These are phyloP conservation scores for Lepilemur ruficaudatus DNA, from an alignment of 2,797 vertebrate genomes.

Conservation along the genomic window DNA sequence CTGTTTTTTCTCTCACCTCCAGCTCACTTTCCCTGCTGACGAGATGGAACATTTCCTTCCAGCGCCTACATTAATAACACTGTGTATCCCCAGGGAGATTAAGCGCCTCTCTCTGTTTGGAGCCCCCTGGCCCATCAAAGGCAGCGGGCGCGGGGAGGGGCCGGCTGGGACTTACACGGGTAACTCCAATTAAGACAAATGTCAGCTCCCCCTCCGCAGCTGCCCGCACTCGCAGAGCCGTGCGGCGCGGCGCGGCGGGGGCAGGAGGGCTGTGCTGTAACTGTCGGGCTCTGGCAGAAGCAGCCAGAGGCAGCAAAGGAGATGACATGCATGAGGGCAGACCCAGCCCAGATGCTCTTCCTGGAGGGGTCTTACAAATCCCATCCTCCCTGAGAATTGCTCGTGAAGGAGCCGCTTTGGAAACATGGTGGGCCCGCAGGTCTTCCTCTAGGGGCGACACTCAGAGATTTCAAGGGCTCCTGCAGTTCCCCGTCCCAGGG, in stretches of 20 bases:
- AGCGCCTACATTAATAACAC: constrained; percentile 42
- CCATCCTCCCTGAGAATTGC: rapidly evolving
- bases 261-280: neutral
- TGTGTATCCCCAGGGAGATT: neutral
- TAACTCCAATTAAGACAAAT: constrained; percentile 72
- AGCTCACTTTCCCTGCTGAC: neutral
- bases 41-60: constrained; percentile 23
- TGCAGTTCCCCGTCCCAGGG: neutral
- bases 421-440: rapidly evolving
- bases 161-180: constrained; percentile 12
- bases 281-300: constrained; percentile 42
- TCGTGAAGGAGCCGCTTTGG: neutral
- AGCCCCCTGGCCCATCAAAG: constrained; percentile 27
- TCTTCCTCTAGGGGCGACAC: neutral
- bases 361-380: neutral
- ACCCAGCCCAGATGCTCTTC: neutral
- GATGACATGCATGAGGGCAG: neutral
- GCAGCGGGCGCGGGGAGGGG: neutral
- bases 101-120: neutral
- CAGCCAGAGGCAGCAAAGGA: constrained; percentile 6
- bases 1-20: neutral
- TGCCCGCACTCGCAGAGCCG: neutral
- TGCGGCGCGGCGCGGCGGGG: neutral
- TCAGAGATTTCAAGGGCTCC: neutral
- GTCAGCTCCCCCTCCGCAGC: constrained; percentile 46